Evolutionary conservation across 2,797 vertebrate species (phyloP), one percentile per base, ranked within the genome.

Genomic region (Petrocephalus schoutedeni): DNA sequence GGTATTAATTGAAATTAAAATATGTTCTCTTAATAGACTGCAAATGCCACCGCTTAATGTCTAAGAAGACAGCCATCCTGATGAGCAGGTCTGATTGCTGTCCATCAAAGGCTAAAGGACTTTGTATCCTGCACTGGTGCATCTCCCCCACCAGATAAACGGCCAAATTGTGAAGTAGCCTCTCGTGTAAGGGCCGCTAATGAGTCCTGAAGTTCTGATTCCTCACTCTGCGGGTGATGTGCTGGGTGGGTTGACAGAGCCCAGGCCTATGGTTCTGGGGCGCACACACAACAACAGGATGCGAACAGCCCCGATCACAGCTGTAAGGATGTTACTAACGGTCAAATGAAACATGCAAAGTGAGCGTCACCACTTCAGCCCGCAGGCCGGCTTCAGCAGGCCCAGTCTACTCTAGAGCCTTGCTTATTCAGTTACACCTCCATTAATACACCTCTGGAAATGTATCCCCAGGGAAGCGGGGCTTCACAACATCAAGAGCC

Each of bases 1-100:
- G 28, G 58, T 32, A 57, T 87, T 87, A 89, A 87, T 87, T 87
- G 58, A 87, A 89, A 89, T 84, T 87, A 85, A 85, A 83, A 84
- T 87, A 54, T 67, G 82, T 23, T 87, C 77, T 88, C 45, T 82
- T 51, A 87, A 82, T 41, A 67, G 28, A 16, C 85, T 87, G 57
- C 41, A 83, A 56, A 87, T 83, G 57, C 49, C 77, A 32, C 3
- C 28, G 59, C 59, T 28, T 61, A 64, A 71, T 86, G 58, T 71
- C 10, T 80, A 12, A 36, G 36, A 28, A 32, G 54, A 53, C 36
- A 49, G 64, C 49, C n/a, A 56, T 41, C 28, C 14, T 86, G 23
- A 57, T 86, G 9, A 57, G 28, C 54, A 21, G 36, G 56, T n/a
- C 23, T 53, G 57, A 57, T 36, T 49, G 54, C 53, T 56, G 53